Percentiles rank a stretch among this genome's conserved stretches.
Conservation (phyloP, 2,797 vertebrate species). For the Malacoraja senta region DNA sequence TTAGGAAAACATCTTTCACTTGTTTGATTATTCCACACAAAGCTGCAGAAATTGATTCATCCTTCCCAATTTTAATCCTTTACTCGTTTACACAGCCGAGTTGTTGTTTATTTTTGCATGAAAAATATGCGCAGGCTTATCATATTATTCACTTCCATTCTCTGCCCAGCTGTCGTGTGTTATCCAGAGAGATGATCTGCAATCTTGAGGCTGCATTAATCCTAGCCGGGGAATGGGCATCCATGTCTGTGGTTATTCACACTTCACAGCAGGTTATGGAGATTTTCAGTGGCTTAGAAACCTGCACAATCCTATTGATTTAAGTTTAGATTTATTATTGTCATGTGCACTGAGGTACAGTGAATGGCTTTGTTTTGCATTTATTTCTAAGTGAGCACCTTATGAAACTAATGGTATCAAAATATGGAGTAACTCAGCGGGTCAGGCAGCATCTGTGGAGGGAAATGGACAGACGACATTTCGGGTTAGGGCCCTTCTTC, state of each 20-base stretch:
- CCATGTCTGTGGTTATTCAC: background rate
- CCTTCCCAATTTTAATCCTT: background rate
- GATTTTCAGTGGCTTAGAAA: constrained; percentile 56
- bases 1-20: background rate
- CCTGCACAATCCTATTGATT: constrained; percentile 52
- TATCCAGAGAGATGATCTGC: background rate
- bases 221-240: background rate
- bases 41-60: background rate
- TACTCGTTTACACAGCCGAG: background rate
- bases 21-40: background rate
- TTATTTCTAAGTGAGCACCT: too few relatives aligned
- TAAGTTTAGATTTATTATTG: too few relatives aligned
- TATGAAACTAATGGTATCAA: too few relatives aligned
- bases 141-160: background rate
- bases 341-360: too few relatives aligned
- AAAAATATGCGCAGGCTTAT: background rate
- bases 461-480: too few relatives aligned
- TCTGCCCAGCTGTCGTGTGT: background rate
- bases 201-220: background rate
- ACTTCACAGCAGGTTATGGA: constrained; percentile 40
- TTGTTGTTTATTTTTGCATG: background rate
- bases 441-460: too few relatives aligned
- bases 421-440: too few relatives aligned
- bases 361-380: too few relatives aligned
- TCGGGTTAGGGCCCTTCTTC: too few relatives aligned